Base-by-base conservation (phyloP, 2,113 vertebrate species). In the Mormyrus iriodes region DNA sequence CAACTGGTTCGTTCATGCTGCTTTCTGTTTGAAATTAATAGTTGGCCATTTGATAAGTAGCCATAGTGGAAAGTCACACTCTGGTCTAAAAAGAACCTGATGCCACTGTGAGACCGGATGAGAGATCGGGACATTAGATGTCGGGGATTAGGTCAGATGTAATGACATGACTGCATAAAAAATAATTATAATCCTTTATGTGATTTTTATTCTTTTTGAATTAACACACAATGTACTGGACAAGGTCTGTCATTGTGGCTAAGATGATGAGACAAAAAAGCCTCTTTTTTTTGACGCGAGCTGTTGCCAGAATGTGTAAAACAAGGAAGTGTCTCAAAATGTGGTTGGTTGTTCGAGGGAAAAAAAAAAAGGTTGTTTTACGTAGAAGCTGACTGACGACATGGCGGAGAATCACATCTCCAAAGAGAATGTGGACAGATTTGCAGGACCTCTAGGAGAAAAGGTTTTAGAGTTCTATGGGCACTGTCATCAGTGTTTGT, bases 361-460 rank as follows among this genome's bases (percentile, higher is more conserved):
- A 39, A 76, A 39, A 39, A 76, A 39, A 39, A 39, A 69, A 15
- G 15, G 31, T 39, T 76, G 69, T 35, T 76, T 76, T 76, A 31
- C 19, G 35, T 39, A 42, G 35, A 79, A 79, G 35, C 15, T 19
- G 39, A 42, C 35, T 95, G 96, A 95, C 21, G 5, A n/a, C 46
- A 96, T 94, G 92, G 39, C n/a, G 13, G 15, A 49, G 94, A 93
- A 84, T 65, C 86, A 48, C 55, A 58, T 3, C 19, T 55, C 95
- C 95, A 94, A 94, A 92, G 94, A 91, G 94, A 94, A 93, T 94
- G 96, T 95, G 8, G 51, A 53, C 35, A 79, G 51, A 5, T n/a
- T 51, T 85, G 9, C 2, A 76, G 49, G 46, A 55, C 24, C n/a
- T n/a, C n/a, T n/a, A 58, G 39, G 42, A 55, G 19, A 27, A 85